Conservation (phyloP, 2,113 vertebrate species). For the Forbesichthys agassizii region DNA sequence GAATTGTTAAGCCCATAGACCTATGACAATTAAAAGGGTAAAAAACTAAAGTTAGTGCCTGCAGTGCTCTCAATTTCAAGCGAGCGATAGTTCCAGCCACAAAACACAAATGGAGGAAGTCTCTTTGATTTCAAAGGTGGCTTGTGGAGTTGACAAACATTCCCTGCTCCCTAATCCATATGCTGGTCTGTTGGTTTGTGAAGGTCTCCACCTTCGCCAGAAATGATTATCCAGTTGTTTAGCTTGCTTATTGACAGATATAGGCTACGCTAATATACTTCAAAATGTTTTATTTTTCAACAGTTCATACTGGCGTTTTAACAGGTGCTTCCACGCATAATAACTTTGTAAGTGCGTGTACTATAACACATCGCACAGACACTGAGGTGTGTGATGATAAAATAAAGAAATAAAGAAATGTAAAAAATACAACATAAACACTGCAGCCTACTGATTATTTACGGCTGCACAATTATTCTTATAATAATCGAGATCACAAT, state of each 20-base stretch:
- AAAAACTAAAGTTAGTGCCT: not conserved
- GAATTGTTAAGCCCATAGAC: no score
- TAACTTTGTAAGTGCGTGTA: not conserved
- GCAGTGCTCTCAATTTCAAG: not conserved
- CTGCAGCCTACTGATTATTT: conserved; percentile 29
- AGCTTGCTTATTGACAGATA: not conserved
- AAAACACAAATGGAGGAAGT: no score
- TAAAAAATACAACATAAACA: not conserved
- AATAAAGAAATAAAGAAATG: no score
- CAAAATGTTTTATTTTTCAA: not conserved
- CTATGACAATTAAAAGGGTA: no score
- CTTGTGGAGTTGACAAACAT: not conserved
- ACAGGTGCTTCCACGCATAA: not conserved
- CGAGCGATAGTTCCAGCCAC: not conserved
- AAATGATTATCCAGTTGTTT: not conserved
- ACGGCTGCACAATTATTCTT: not conserved
- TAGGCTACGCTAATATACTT: not conserved
- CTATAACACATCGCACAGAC: conserved; percentile 8
- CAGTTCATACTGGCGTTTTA: conserved; percentile 1
- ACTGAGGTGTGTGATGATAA: conserved; percentile 5
- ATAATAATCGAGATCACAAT: no score
- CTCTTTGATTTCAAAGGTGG: not conserved
- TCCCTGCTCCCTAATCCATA: not conserved
- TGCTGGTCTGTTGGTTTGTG: not conserved
- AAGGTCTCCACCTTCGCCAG: not conserved